A percentile compares a stretch with the other conserved stretches of the same genome.
Evolutionary conservation across 2,888 invertebrate genomes (phyloP).

Genomic region (Stenotaenia linearis): DNA sequence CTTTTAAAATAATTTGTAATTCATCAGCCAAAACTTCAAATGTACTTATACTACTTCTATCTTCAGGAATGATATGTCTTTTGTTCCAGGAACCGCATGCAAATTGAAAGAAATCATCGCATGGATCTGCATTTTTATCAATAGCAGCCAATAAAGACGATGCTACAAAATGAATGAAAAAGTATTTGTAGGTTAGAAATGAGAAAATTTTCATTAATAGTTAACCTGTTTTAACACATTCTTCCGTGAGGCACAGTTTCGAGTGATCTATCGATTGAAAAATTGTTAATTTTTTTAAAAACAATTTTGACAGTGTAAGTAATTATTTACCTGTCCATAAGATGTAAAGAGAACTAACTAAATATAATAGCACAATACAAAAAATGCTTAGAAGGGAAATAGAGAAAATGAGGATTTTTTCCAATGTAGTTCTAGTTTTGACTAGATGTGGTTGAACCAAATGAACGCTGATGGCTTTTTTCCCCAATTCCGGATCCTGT

Average conservation of each 20-base stretch:
- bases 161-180: conserved; percentile 53
- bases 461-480: neutral
- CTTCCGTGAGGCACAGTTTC: conserved; percentile 40
- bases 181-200: neutral
- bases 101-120: conserved; percentile 77
- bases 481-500: neutral
- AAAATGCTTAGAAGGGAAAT: neutral
- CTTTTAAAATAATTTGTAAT: conserved; percentile 70
- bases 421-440: neutral
- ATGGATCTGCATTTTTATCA: conserved; percentile 70
- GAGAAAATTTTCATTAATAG: neutral
- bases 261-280: neutral
- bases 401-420: neutral
- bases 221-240: conserved; percentile 43
- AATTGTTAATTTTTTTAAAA: neutral
- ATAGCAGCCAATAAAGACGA: conserved; percentile 72
- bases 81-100: conserved; percentile 86
- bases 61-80: conserved; percentile 77
- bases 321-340: neutral
- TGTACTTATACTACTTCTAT: conserved; percentile 73
- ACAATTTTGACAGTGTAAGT: neutral
- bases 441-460: neutral
- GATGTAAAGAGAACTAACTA: neutral
- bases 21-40: conserved; percentile 81
- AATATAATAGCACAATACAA: neutral